Evolutionary conservation across 37 sponge, comb jelly and placozoan genomes (phyloP).

Genomic region (Haliclona indistincta): DNA sequence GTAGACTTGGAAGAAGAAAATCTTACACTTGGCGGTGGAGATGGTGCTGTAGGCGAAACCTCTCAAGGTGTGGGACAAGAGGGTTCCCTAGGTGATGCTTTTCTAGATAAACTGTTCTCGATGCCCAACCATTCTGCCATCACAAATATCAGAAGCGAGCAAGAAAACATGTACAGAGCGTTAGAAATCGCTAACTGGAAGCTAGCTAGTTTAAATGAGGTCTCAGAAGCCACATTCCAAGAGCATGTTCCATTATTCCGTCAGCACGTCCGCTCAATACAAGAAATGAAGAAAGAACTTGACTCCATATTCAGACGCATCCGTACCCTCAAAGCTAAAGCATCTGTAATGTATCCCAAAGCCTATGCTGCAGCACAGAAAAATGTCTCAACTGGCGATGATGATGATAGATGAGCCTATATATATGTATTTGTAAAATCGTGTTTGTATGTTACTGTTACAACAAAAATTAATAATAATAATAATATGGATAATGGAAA

Average conservation of each 20-base stretch:
- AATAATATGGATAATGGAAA: too few relatives aligned
- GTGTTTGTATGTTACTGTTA: background rate
- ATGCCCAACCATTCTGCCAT: slow-evolving; percentile 48
- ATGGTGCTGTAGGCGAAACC: background rate
- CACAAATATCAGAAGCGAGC: slow-evolving; percentile 30
- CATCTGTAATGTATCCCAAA: slow-evolving; percentile 42
- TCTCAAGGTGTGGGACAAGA: background rate
- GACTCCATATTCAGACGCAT: slow-evolving; percentile 84
- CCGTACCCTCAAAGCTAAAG: slow-evolving; percentile 33
- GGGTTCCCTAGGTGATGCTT: slow-evolving; percentile 2
- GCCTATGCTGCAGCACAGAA: slow-evolving; percentile 22
- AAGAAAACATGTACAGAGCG: slow-evolving; percentile 27
- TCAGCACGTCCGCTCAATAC: slow-evolving; percentile 37
- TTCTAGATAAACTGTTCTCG: slow-evolving; percentile 35
- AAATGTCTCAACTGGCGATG: background rate
- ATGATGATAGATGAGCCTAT: background rate
- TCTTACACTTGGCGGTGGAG: background rate
- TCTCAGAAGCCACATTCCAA: slow-evolving; percentile 45
- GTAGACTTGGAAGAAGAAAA: too few relatives aligned
- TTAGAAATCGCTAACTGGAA: slow-evolving; percentile 71
- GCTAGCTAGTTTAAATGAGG: slow-evolving; percentile 43
- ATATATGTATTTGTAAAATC: background rate
- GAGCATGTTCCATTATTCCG: slow-evolving; percentile 23
- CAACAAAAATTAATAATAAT: too few relatives aligned
- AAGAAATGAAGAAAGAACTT: slow-evolving; percentile 73